Percentiles rank a stretch among this genome's conserved stretches.
These are phyloP conservation scores for Lycaon pictus DNA, from an alignment of 2,113 vertebrate genomes.

Conservation along the genomic window DNA sequence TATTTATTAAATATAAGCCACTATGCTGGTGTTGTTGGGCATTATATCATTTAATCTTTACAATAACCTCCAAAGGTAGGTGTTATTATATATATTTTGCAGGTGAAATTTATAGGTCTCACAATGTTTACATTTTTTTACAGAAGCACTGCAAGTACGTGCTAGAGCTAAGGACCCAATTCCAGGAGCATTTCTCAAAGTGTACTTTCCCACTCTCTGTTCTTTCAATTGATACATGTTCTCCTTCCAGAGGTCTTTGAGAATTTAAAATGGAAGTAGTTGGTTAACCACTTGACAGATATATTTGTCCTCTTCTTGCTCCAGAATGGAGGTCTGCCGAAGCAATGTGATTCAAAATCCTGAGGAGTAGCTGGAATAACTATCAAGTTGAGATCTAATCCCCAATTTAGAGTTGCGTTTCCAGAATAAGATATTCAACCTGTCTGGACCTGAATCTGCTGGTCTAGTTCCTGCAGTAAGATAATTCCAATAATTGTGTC, in stretches of 20 bases:
- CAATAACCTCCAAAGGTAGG: neutral
- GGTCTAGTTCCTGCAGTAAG: constrained; percentile 33
- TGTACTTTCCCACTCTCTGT: neutral
- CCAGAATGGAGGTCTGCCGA: constrained; percentile 27
- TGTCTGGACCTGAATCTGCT: constrained; percentile 36
- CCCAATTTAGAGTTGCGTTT: constrained; percentile 47
- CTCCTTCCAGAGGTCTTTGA: neutral
- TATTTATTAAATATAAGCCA: neutral
- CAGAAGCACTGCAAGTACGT: neutral
- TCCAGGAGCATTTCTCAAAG: neutral
- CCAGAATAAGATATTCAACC: constrained; percentile 50
- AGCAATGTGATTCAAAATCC: neutral
- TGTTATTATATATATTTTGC: neutral
- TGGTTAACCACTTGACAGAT: neutral
- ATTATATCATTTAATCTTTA: constrained; percentile 6
- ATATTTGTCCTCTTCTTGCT: neutral
- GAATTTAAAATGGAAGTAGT: constrained; percentile 2
- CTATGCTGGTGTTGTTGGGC: neutral
- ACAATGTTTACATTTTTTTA: neutral
- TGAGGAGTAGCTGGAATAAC: constrained; percentile 46
- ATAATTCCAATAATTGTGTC: neutral
- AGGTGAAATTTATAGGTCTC: neutral
- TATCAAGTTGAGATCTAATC: constrained; percentile 45
- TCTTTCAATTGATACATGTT: constrained; percentile 7
- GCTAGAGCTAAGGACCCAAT: neutral